A percentile compares a stretch with the other conserved stretches of the same genome.
Evolutionary conservation across 2,888 invertebrate genomes (phyloP).

Genomic region (Cyrtodaria siliqua): DNA sequence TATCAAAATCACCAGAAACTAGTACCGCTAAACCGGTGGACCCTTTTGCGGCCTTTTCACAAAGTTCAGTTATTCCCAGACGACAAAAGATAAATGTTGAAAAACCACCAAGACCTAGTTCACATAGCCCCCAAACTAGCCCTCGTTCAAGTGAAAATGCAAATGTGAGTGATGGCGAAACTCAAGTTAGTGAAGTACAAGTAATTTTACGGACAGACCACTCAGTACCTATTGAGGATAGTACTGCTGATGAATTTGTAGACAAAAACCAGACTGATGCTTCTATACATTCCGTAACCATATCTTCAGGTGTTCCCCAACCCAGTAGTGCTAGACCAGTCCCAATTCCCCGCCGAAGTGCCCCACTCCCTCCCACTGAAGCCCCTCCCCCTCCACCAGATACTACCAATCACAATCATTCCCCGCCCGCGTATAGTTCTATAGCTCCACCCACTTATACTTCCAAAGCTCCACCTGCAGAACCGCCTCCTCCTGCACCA

Average conservation of each 20-base stretch:
- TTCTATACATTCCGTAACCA: conserved; percentile 50
- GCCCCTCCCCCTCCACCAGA: conserved; percentile 62
- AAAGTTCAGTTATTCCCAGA: conserved; percentile 41
- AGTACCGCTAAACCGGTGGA: conserved; percentile 20
- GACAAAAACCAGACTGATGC: conserved; percentile 8
- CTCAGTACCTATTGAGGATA: too few relatives aligned
- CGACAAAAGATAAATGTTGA: neutral
- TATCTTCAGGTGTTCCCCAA: conserved; percentile 36
- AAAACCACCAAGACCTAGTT: conserved; percentile 26
- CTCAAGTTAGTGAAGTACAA: conserved; percentile 9
- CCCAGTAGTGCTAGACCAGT: conserved; percentile 42
- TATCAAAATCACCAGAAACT: conserved; percentile 38
- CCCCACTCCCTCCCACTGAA: conserved; percentile 51
- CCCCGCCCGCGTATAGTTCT: neutral
- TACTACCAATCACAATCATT: neutral
- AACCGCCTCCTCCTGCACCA: conserved; percentile 41
- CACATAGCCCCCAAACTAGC: neutral
- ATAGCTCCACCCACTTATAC: neutral
- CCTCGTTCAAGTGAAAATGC: too few relatives aligned
- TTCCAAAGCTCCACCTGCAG: conserved; percentile 17
- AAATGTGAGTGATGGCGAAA: neutral
- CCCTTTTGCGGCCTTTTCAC: conserved; percentile 43
- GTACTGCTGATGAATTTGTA: too few relatives aligned
- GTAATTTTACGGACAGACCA: too few relatives aligned
- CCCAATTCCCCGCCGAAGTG: conserved; percentile 52